phyloP scores from a whole-genome alignment of 2,888 invertebrate genomes.

The Xestia sexstrigata region DNA sequence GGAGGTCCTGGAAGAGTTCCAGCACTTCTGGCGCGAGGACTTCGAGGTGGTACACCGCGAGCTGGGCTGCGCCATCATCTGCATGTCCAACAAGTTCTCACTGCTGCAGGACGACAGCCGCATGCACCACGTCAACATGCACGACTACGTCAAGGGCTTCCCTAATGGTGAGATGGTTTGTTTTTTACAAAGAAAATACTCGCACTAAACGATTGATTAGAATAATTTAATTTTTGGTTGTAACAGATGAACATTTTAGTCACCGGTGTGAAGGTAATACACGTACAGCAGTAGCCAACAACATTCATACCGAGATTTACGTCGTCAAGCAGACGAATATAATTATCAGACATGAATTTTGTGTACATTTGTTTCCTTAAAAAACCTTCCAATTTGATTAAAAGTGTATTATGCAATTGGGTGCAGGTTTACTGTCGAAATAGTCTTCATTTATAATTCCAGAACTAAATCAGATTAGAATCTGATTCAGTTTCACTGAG shows the following conservation, averaged over 20 bases:
- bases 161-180: constrained; percentile 77
- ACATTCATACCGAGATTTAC: not conserved
- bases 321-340: not conserved
- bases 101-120: constrained; percentile 84
- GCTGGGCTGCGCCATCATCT: constrained; percentile 87
- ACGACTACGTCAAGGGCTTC: constrained; percentile 85
- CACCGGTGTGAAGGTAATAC: not conserved
- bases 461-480: not conserved
- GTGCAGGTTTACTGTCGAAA: not conserved
- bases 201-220: not conserved
- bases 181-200: not conserved
- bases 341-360: not conserved
- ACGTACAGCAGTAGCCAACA: not conserved
- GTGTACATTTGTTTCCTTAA: not conserved
- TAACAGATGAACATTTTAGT: not conserved
- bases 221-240: not conserved
- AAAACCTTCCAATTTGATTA: not conserved
- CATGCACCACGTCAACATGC: constrained; percentile 86
- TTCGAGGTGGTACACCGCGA: constrained; percentile 87
- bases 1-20: constrained; percentile 85
- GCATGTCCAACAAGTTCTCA: constrained; percentile 88
- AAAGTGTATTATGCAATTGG: not conserved
- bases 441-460: not conserved
- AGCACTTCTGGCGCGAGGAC: constrained; percentile 87
- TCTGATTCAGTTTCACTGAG: not conserved